Evolutionary conservation across 1,140 invertebrate genomes (phyloP).

Genomic region (Hermatobates lingyangjiaoensis): DNA sequence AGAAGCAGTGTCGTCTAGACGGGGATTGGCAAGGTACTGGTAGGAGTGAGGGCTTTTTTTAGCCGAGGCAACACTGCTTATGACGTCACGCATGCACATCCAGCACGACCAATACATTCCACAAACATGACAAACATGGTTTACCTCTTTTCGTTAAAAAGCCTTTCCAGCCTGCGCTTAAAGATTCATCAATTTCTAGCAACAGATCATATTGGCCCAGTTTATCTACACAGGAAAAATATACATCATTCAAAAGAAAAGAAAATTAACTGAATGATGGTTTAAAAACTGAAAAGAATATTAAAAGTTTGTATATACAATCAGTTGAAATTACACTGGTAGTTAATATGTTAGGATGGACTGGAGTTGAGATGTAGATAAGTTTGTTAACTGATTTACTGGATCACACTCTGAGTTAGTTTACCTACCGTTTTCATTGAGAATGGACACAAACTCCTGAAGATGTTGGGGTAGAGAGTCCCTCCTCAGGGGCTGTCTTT

Average conservation of each 20-base stretch:
- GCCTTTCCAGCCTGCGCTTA: conserved; percentile 10
- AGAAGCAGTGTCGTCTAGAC: no score
- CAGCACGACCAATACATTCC: no score
- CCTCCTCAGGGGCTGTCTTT: conserved; percentile 14
- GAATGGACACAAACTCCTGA: conserved; percentile 45
- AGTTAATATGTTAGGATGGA: background rate
- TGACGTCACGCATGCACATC: no score
- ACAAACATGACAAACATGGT: background rate
- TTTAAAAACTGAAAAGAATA: background rate
- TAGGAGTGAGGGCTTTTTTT: no score
- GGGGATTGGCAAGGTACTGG: no score
- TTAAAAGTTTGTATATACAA: background rate
- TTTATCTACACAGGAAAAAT: conserved; percentile 11
- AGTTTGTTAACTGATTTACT: conserved; percentile 2
- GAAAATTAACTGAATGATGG: background rate
- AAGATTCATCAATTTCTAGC: conserved; percentile 9
- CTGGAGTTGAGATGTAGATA: background rate
- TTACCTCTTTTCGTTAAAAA: conserved; percentile 12
- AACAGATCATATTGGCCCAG: conserved; percentile 9
- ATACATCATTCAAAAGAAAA: background rate
- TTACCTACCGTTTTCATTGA: conserved; percentile 26
- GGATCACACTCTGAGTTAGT: background rate
- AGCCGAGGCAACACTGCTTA: no score
- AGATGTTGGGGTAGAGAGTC: conserved; percentile 42
- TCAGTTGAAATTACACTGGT: background rate